Percentiles rank a stretch among this genome's conserved stretches.
Conservation (phyloP, 2,113 vertebrate species). For the Tapirus terrestris region DNA sequence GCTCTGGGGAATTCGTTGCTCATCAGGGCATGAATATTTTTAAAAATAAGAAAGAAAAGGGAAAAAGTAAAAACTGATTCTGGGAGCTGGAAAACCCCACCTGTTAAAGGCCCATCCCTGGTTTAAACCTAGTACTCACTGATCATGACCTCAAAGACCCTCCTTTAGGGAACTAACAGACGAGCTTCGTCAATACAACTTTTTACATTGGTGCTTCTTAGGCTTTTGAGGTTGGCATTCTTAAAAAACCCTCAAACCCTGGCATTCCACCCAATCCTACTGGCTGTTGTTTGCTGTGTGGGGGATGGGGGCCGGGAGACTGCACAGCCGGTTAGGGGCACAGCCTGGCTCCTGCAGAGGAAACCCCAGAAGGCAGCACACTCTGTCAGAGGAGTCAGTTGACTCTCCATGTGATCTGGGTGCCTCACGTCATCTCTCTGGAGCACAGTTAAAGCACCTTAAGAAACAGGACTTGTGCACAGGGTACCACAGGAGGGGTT, state of each 20-base stretch:
- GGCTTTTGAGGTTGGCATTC: not conserved
- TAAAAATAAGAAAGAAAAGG: constrained; percentile 73
- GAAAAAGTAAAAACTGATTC: constrained; percentile 51
- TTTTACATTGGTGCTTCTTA: not conserved
- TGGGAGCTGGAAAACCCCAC: constrained; percentile 53
- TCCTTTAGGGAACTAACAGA: not conserved
- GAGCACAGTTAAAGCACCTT: not conserved
- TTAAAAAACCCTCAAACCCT: not conserved
- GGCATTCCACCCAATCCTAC: not conserved
- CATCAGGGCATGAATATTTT: constrained; percentile 78
- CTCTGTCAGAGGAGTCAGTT: not conserved
- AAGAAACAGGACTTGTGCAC: not conserved
- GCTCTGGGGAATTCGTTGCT: constrained; percentile 74
- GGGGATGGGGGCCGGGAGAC: no score
- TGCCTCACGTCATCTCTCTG: not conserved
- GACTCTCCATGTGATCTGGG: not conserved
- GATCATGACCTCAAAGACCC: not conserved
- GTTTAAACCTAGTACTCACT: not conserved
- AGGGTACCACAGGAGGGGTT: not conserved
- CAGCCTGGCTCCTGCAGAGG: not conserved
- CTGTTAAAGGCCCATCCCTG: not conserved
- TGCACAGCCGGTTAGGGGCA: not conserved
- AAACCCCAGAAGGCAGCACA: not conserved
- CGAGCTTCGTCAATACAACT: not conserved
- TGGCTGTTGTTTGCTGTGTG: not conserved